Base-by-base conservation (phyloP, 2,888 invertebrate genomes). In the Leucania comma region DNA sequence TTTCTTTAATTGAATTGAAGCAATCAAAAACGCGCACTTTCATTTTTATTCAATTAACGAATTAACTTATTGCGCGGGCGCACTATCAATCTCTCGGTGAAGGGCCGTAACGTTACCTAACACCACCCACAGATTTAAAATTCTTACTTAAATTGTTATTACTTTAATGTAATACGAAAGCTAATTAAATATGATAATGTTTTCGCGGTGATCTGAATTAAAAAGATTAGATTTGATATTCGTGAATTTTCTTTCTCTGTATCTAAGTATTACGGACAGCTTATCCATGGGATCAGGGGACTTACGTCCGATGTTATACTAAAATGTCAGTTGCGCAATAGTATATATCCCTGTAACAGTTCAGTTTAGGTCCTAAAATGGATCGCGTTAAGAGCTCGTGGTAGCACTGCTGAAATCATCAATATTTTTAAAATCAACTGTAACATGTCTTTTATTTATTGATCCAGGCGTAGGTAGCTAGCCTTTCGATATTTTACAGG, bases 21-120 rank as follows among this genome's bases (percentile, higher is more conserved):
- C 22, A 38, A 75, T 59, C 38, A 62, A 56, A 58, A 58, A 57
- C 8, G n/a, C 20, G 56, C 24, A 67, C 78, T 78, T 78, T 81
- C 60, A 22, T 53, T 60, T 76, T 75, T 68, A 63, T 29, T 10
- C 59, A 69, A 80, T 64, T 60, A 71, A 68, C 22, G 60, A 80
- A 70, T 54, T 70, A 58, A 68, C 22, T 51, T 62, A 67, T 53
- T 54, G 58, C 64, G 42, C 42, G 17, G 17, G 42, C 6, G 24
- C 54, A 59, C 62, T 59, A 70, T 74, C 61, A 67, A 78, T 79
- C 58, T 69, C 17, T n/a, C 4, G 35, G 81, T 83, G 78, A 83
- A 83, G 82, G 81, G 74, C 69, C 50, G 0, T 67, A 61, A 63
- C 20, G 22, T 69, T 75, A 75, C 61, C 56, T 68, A 78, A 80